Percentiles rank a stretch among this genome's conserved stretches.
Evolutionary conservation across 1,140 invertebrate genomes (phyloP).

Genomic region (Ips nitidus): DNA sequence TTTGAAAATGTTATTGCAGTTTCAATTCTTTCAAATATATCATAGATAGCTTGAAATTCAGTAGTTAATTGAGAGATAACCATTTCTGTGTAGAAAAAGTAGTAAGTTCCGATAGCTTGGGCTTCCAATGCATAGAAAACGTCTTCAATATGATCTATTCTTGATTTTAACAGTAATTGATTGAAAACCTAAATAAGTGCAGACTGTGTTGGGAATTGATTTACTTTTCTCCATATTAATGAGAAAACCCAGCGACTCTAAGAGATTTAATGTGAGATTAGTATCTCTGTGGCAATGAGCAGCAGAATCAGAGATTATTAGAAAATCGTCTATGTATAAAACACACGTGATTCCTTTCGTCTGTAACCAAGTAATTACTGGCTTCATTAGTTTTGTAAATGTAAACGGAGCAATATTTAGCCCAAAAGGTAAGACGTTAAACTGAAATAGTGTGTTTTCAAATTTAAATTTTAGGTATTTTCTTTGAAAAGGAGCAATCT

Average conservation of each 20-base stretch:
- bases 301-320: constrained; percentile 24
- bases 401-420: not conserved
- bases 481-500: constrained; percentile 12
- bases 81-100: too few species aligned
- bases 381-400: constrained; percentile 24
- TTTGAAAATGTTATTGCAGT: too few species aligned
- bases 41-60: too few species aligned
- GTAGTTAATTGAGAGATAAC: too few species aligned
- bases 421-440: not conserved
- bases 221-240: too few species aligned
- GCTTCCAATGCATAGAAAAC: too few species aligned
- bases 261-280: not conserved
- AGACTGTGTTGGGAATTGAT: too few species aligned
- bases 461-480: constrained; percentile 32
- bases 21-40: too few species aligned
- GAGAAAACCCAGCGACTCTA: constrained; percentile 15
- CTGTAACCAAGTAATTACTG: constrained; percentile 15
- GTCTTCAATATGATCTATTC: too few species aligned
- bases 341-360: constrained; percentile 13
- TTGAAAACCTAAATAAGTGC: too few species aligned
- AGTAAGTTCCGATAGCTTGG: too few species aligned
- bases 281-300: constrained; percentile 23
- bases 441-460: constrained; percentile 18
- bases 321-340: constrained; percentile 33
- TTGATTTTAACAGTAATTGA: too few species aligned